These are phyloP conservation scores for Cnemophilus loriae DNA, from an alignment of 2,113 vertebrate species.

Conservation along the genomic window DNA sequence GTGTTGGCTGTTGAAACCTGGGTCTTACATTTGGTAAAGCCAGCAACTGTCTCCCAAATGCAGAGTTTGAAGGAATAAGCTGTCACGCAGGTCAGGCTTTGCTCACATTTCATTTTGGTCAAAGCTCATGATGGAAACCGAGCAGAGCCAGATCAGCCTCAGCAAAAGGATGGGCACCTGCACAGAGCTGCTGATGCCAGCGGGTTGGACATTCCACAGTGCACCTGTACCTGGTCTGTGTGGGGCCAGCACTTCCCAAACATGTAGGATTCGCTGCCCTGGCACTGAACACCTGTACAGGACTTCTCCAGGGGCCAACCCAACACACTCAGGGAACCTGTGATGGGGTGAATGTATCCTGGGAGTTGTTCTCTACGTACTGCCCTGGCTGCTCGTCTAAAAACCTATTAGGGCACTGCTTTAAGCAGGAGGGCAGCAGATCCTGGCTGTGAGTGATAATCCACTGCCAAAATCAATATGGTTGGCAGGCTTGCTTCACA, in stretches of 20 bases:
- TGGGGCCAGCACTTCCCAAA: neutral
- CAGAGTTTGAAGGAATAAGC: neutral
- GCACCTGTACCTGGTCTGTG: neutral
- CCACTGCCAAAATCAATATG: constrained; percentile 46
- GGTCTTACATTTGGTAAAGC: neutral
- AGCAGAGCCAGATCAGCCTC: neutral
- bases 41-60: neutral
- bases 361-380: neutral
- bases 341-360: neutral
- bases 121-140: neutral
- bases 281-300: neutral
- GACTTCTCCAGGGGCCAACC: neutral
- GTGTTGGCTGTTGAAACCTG: neutral
- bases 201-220: neutral
- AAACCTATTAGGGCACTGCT: neutral
- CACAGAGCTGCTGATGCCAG: neutral
- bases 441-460: constrained; percentile 4
- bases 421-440: constrained; percentile 7
- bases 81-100: neutral
- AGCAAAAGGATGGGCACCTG: neutral
- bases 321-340: neutral
- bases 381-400: neutral
- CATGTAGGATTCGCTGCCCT: rapidly evolving
- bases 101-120: neutral
- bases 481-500: constrained; percentile 13